Conservation (phyloP, 2,888 invertebrate genomes). For the Drosophila parthenogenetica region DNA sequence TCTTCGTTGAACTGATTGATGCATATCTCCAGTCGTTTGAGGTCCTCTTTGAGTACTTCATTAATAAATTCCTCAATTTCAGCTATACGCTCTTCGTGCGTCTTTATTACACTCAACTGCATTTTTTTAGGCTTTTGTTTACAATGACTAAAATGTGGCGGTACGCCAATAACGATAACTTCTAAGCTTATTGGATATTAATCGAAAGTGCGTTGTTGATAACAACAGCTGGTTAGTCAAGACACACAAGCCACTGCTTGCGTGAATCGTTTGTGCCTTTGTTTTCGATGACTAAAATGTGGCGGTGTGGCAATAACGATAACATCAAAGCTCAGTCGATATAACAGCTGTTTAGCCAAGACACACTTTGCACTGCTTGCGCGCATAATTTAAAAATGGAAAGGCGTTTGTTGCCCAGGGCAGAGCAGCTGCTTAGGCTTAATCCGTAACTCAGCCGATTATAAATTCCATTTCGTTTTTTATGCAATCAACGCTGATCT, state of each 20-base stretch:
- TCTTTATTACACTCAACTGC: conserved; percentile 8
- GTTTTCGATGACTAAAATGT: conserved; percentile 8
- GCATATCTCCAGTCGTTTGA: conserved; percentile 87
- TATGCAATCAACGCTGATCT: conserved; percentile 51
- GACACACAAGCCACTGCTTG: conserved; percentile 10
- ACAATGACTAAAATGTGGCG: conserved; percentile 26
- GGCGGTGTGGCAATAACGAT: conserved; percentile 30
- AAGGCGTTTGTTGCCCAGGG: conserved; percentile 7
- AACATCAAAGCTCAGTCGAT: neutral
- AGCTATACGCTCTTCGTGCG: conserved; percentile 53
- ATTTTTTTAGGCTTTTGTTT: conserved; percentile 28
- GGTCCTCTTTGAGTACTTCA: conserved; percentile 90
- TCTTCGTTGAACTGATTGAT: conserved; percentile 88
- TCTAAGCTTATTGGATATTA: too few relatives aligned
- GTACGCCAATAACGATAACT: conserved; percentile 17
- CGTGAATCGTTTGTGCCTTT: too few relatives aligned
- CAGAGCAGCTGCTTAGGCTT: conserved; percentile 10
- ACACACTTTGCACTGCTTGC: conserved; percentile 13
- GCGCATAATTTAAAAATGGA: conserved; percentile 11
- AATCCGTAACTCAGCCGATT: conserved; percentile 39
- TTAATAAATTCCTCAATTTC: conserved; percentile 90
- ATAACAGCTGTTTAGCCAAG: conserved; percentile 15
- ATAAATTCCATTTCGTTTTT: conserved; percentile 41
- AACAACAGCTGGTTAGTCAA: conserved; percentile 15
- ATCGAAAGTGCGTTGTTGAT: conserved; percentile 2